Base-by-base conservation (phyloP, 2,888 invertebrate genomes). In the Nineta flava region DNA sequence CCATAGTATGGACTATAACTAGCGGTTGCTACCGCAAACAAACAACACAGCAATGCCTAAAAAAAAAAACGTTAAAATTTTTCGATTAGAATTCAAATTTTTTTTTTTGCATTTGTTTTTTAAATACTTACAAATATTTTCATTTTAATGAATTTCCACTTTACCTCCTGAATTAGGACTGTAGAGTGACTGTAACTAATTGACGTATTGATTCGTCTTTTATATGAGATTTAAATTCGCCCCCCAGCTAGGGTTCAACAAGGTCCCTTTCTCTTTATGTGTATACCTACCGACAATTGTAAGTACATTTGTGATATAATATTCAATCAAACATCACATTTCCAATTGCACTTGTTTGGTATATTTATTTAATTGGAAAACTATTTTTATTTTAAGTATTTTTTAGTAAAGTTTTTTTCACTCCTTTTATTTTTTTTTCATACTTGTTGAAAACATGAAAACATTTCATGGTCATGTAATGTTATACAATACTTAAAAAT, bases 151-250 rank as follows among this genome's bases (percentile, higher is more conserved):
- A n/a, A 31, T 13, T 16, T 26, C 7, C 26, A 26, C 42, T 42
- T 31, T 48, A 48, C 48, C 48, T 48, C 48, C 48, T 48, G 38
- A 13, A 32, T 42, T 48, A 48, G 48, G 48, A 48, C 48, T 48
- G 48, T 48, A 48, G 41, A 48, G 48, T 19, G 16, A 48, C 48
- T 48, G 48, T 48, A 34, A 42, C 35, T 26, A 31, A 26, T 42
- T 38, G 38, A 38, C 34, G 15, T 12, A 16, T 48, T 19, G 41
- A 19, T 41, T 31, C 31, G 42, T 26, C 48, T 48, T 48, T 38
- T 44, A 44, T 44, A 44, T 44, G 19, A 44, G 19, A 21, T 26
- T 19, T 13, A 12, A n/a, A 10, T 10, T 16, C 19, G 26, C 21
- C 44, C 26, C 12, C 26, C 19, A 26, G 44, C 44, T 21, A 44